Evolutionary conservation across 1,140 invertebrate species (phyloP), one percentile per base, ranked within the genome.

Genomic region (Lithobius niger): DNA sequence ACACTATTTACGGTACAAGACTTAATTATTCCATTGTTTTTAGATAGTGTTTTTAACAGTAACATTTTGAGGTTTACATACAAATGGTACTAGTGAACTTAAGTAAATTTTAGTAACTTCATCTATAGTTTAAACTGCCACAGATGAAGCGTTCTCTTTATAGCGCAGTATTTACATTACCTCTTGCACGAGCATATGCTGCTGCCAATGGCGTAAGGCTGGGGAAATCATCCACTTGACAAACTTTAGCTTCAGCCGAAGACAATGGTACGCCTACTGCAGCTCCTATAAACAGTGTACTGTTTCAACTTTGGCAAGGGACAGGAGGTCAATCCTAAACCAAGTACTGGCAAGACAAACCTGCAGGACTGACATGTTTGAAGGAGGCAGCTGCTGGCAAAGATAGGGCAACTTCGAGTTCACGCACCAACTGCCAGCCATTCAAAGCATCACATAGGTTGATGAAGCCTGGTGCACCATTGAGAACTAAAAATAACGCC

Each of bases 371-470:
- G 0, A 97, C 94, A 67, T 97, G 94, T 68, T 99, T 99, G 69
- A 98, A 98, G 19, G 94, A 97, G 0, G 95, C 85, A 0, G 95
- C 95, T 0, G 95, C 91, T 3, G 95, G 90, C 13, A 95, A 67
- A 21, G 77, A 74, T 1, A 95, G 67, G 0, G 88, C 84, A 36
- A 72, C 66, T 62, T 84, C 86, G 4, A 99, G 68, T 67, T 99
- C 96, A 52, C 79, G 79, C 0, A 99, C 96, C 27, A 99, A 70
- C 67, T 99, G 95, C 84, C 93, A 98, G 1, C 84, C 93, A 70
- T 99, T 99, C 0, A 99, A 74, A 0, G 92, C 94, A 74, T 99
- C 96, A 65, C 92, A 95, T 0, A 99, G 76, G 69, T 99, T 99
- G 57, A 99, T 97, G 65, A 92, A 99, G 19, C 93, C 91, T 1